Base-by-base conservation (phyloP, 2,113 vertebrate genomes). In the Cyphomyrus discorhynchus region DNA sequence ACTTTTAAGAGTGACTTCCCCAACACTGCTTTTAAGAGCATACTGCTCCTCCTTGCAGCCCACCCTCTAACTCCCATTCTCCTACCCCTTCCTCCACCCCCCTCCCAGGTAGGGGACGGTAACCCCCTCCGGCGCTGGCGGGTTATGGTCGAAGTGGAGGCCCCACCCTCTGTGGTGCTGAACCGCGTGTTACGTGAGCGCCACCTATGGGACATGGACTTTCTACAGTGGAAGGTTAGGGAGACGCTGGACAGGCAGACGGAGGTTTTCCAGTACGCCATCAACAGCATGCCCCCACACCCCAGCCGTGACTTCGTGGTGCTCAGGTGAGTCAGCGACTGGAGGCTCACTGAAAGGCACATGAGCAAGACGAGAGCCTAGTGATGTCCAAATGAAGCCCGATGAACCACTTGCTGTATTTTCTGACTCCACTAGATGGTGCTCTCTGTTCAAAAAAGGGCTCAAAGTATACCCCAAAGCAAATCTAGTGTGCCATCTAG, bases 51-150 rank as follows among this genome's bases (percentile, higher is more conserved):
- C 5, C 21, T 49, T 49, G 8, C 24, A 52, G 24, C 85, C 27
- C 52, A 27, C 70, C 27, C 47, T 1, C 46, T 31, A 21, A 88
- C 62, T 9, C 58, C 24, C 15, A 17, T 46, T 27, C 19, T 24
- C 56, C 87, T 31, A 70, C 87, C 11, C 49, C 13, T 39, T n/a
- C 31, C 15, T 17, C 24, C 47, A 6, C 31, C 24, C 9, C 2
- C 31, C 7, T 17, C 13, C 31, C 2, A 99, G 98, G 97, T 99
- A 90, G 98, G 97, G 6, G 98, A 99, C 8, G 97, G 98, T 17
- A 98, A 97, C 88, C 97, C 98, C 0, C 92, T 99, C 50, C 95
- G 96, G 90, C 94, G 98, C 13, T 99, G 98, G 98, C 97, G 98
- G 91, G 97, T 97, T 5, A 95, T 96, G 0, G 95, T 95, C 1